These are phyloP conservation scores for Hartigia nigra DNA, from an alignment of 2,888 invertebrate species.

Conservation along the genomic window DNA sequence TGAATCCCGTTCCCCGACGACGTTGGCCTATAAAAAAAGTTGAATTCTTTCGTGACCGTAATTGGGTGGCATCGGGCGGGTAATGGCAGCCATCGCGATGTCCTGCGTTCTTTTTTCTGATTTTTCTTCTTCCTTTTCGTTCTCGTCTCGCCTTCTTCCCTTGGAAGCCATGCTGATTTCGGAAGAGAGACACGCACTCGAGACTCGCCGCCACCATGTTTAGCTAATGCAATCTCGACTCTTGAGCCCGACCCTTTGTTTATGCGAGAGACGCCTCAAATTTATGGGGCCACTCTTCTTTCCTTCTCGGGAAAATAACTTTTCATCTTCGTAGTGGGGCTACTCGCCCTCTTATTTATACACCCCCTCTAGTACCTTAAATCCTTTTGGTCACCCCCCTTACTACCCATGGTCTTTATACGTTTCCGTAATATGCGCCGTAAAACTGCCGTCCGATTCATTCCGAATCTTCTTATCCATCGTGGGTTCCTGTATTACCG, in stretches of 20 bases:
- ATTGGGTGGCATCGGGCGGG: background rate
- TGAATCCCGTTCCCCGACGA: background rate
- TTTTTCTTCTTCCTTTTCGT: background rate
- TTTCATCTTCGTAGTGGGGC: conserved; percentile 43
- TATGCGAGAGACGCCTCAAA: conserved; percentile 34
- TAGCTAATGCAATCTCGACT: conserved; percentile 45
- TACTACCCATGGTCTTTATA: conserved; percentile 28
- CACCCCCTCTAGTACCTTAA: conserved; percentile 16
- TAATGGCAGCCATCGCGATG: background rate
- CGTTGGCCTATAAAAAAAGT: background rate
- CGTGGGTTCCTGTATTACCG: conserved; percentile 35
- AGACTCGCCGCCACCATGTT: conserved; percentile 29
- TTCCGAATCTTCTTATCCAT: conserved; percentile 28
- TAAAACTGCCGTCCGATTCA: conserved; percentile 16
- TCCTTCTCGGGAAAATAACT: conserved; percentile 44
- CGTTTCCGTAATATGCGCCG: conserved; percentile 32
- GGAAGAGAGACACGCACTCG: background rate
- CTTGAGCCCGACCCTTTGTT: conserved; percentile 40
- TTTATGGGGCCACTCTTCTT: conserved; percentile 48
- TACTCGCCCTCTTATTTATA: conserved; percentile 43
- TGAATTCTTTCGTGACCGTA: background rate
- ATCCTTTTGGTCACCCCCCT: conserved; percentile 1
- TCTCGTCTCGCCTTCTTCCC: background rate
- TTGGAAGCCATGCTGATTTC: background rate
- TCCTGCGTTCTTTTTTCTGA: background rate